Evolutionary conservation across 92 coral and sea anemone species (phyloP), one percentile per base, ranked within the genome.

Genomic region (Epizoanthus illoricatus): DNA sequence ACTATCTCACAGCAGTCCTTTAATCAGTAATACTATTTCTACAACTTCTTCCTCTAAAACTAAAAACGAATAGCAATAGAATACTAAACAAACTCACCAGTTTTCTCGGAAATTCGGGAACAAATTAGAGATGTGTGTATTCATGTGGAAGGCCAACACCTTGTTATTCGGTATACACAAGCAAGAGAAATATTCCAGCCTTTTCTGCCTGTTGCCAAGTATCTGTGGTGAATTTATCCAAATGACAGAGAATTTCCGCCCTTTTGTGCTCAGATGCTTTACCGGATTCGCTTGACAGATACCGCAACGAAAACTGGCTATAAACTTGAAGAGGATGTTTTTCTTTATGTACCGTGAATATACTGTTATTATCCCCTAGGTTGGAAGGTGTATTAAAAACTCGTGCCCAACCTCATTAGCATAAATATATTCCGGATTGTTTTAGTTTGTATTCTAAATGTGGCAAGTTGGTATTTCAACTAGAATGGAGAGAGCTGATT

Each of bases 191-290:
- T 63, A 23, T 43, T 62, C 49, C 71, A 41, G 10, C 82, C 82
- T 20, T 40, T 62, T 42, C 43, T 49, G 67, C 21, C 82, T 62
- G 82, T 78, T 78, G 82, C 82, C 82, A 78, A 78, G 82, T 78
- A 61, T 78, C 82, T 78, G 45, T n/a, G 71, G 82, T 78, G 82
- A 78, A 78, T 13, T 63, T 78, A 78, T 43, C 66, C 42, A 40
- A 62, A 19, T 61, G 82, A 78, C 23, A 45, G 58, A 78, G 82
- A 78, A 63, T 78, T 78, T 78, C 82, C 82, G 71, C 82, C 82
- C 82, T 78, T 78, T 63, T 78, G 82, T 78, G 82, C 11, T 63
- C 59, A 45, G 19, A 70, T 24, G 82, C 23, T 58, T 19, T 45
- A 63, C 71, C 33, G 61, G 71, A 78, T 63, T 78, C 59, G 71